These are phyloP conservation scores for Cyprinodon brontotheroides DNA, from an alignment of 2,113 vertebrate genomes.

Conservation along the genomic window DNA sequence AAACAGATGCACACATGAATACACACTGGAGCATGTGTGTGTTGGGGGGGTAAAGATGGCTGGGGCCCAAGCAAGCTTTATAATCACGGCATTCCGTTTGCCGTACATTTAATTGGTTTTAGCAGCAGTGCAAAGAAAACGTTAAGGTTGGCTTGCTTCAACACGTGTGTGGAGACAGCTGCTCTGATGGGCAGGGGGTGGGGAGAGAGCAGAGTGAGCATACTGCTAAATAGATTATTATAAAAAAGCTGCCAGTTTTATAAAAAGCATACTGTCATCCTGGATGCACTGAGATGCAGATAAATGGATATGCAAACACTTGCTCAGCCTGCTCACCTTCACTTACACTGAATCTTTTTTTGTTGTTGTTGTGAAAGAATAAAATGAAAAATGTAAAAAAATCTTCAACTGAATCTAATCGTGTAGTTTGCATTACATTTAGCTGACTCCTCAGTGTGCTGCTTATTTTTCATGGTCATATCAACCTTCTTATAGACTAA, in stretches of 20 bases:
- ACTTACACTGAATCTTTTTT: conserved; percentile 8
- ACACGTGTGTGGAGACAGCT: conserved; percentile 68
- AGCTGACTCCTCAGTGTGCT: not conserved
- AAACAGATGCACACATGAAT: conserved; percentile 55
- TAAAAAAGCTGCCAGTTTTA: conserved; percentile 35
- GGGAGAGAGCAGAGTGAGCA: conserved; percentile 52
- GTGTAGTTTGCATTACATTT: not conserved
- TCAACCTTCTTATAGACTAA: not conserved
- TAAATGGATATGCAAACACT: conserved; percentile 34
- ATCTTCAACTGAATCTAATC: not conserved
- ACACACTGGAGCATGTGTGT: conserved; percentile 30
- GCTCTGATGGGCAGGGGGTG: conserved; percentile 51
- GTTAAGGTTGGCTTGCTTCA: conserved; percentile 70
- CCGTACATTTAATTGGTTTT: conserved; percentile 76
- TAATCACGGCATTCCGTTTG: conserved; percentile 70
- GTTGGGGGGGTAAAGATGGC: not conserved
- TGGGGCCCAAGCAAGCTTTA: conserved; percentile 43
- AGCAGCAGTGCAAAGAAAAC: conserved; percentile 72
- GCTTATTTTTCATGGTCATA: not conserved
- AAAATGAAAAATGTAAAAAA: not conserved
- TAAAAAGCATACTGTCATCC: conserved; percentile 60
- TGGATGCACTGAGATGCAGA: conserved; percentile 43
- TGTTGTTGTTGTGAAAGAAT: not conserved
- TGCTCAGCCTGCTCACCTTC: conserved; percentile 9
- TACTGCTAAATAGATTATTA: conserved; percentile 66